These are phyloP conservation scores for Drosophila miranda DNA, from an alignment of 1,140 invertebrate species.

Conservation along the genomic window DNA sequence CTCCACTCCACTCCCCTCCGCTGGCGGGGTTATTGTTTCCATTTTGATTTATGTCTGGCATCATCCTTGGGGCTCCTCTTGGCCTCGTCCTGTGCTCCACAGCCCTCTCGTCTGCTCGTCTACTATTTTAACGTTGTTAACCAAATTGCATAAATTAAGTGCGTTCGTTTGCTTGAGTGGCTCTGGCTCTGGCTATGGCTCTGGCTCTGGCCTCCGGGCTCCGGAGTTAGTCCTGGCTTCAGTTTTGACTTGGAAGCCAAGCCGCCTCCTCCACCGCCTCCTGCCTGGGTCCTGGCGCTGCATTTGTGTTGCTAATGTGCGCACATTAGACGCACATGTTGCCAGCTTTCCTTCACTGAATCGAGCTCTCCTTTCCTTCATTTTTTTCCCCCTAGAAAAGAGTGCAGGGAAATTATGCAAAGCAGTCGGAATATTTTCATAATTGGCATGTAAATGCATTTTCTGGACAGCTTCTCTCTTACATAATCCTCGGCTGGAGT, in stretches of 20 bases:
- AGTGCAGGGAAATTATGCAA: slow-evolving; percentile 30
- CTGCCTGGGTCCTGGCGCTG: slow-evolving; percentile 29
- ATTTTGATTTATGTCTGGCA: slow-evolving; percentile 78
- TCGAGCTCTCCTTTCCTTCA: slow-evolving; percentile 22
- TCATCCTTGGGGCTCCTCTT: slow-evolving; percentile 51
- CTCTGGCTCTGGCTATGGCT: slow-evolving; percentile 53
- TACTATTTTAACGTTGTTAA: slow-evolving; percentile 81
- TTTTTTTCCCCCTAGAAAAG: neutral
- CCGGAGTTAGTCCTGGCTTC: slow-evolving; percentile 18
- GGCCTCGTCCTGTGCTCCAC: slow-evolving; percentile 16
- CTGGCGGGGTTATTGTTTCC: slow-evolving; percentile 72
- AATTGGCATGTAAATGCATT: slow-evolving; percentile 61
- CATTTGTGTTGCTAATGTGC: slow-evolving; percentile 78
- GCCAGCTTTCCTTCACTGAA: slow-evolving; percentile 30
- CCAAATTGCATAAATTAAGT: slow-evolving; percentile 81
- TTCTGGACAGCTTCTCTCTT: slow-evolving; percentile 17
- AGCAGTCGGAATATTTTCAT: slow-evolving; percentile 49
- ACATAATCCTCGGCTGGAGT: slow-evolving; percentile 20
- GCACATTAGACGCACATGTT: slow-evolving; percentile 77
- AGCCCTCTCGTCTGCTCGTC: slow-evolving; percentile 23
- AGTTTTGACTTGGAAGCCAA: slow-evolving; percentile 21
- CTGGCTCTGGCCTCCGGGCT: slow-evolving; percentile 10
- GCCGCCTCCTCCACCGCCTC: neutral
- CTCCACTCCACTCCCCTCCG: slow-evolving; percentile 1
- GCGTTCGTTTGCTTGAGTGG: slow-evolving; percentile 78